Conservation (phyloP, 1,140 invertebrate genomes). For the Episyrphus balteatus region DNA sequence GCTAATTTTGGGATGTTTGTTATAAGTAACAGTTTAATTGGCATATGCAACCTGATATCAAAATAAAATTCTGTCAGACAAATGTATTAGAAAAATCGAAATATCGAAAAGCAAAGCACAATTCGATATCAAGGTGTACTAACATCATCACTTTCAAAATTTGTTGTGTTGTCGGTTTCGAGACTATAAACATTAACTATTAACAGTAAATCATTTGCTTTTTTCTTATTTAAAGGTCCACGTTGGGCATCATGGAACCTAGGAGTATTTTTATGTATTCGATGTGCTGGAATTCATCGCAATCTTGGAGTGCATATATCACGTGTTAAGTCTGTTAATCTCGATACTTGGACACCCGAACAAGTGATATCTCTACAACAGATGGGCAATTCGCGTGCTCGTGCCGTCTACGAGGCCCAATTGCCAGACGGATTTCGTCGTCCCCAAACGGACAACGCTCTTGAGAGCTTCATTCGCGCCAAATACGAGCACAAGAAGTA, state of each 20-base stretch:
- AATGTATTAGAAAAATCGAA: too few relatives aligned
- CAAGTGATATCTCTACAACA: slow-evolving; percentile 89
- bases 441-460: slow-evolving; percentile 85
- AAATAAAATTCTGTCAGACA: too few relatives aligned
- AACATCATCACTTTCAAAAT: too few relatives aligned
- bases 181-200: too few relatives aligned
- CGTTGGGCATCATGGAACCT: slow-evolving; percentile 99
- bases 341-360: slow-evolving; percentile 97
- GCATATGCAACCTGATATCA: too few relatives aligned
- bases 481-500: slow-evolving; percentile 99
- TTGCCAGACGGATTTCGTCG: slow-evolving; percentile 88
- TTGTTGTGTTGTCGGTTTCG: too few relatives aligned
- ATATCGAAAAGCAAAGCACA: too few relatives aligned
- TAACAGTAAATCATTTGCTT: too few relatives aligned
- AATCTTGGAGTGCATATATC: slow-evolving; percentile 98
- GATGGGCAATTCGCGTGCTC: slow-evolving; percentile 94
- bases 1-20: too few relatives aligned
- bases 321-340: slow-evolving; percentile 93
- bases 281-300: slow-evolving; percentile 95
- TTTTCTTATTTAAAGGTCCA: slow-evolving; percentile 56
- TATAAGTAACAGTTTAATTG: too few relatives aligned
- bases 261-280: slow-evolving; percentile 94
- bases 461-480: slow-evolving; percentile 90
- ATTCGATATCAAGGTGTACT: too few relatives aligned
- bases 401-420: slow-evolving; percentile 96